phyloP scores from a whole-genome alignment of 2,113 vertebrate species.

The Nestor notabilis region DNA sequence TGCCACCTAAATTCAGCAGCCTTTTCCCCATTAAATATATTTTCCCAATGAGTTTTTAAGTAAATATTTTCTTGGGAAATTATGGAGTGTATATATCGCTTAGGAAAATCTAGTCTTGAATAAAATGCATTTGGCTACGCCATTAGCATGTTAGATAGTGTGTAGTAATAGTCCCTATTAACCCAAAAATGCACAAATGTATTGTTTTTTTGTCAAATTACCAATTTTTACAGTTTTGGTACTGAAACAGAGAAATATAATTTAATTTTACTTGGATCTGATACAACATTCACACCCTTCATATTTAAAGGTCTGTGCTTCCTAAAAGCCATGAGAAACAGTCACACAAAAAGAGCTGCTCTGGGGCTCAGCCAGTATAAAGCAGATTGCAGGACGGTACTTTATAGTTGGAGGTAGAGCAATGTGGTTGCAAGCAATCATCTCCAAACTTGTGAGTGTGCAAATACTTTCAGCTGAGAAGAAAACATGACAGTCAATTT shows the following conservation, averaged over 20 bases:
- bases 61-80: constrained; percentile 16
- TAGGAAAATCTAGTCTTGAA: not conserved
- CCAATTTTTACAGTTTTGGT: not conserved
- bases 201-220: not conserved
- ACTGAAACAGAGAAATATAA: not conserved
- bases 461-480: not conserved
- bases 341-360: not conserved
- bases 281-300: not conserved
- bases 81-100: not conserved
- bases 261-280: not conserved
- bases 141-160: not conserved
- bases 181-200: not conserved
- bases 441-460: not conserved
- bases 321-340: not conserved
- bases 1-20: constrained; percentile 2
- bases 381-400: fast-evolving
- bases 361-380: not conserved
- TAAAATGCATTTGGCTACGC: not conserved
- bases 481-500: fast-evolving
- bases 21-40: not conserved
- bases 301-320: not conserved
- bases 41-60: constrained; percentile 19
- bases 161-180: not conserved
- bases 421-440: not conserved
- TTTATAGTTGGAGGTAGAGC: not conserved